These are phyloP conservation scores for Liasis olivaceus DNA, from an alignment of 2,797 vertebrate species.

Conservation along the genomic window DNA sequence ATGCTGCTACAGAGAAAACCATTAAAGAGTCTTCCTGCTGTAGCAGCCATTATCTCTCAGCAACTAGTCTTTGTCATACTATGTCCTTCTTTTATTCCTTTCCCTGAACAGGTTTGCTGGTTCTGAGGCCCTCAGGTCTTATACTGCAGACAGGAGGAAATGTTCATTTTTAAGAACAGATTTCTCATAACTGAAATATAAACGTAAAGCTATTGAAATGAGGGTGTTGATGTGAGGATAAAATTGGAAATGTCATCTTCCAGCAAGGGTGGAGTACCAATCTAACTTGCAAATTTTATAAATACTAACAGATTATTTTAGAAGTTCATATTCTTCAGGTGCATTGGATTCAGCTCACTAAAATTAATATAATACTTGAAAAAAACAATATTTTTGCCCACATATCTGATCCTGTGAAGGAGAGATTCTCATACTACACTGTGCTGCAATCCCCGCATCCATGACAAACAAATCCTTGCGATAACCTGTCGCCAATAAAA, in stretches of 20 bases:
- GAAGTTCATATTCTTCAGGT: not conserved
- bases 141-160: not conserved
- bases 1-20: not conserved
- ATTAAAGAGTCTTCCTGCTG: not conserved
- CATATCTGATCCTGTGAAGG: not conserved
- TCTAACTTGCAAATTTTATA: conserved; percentile 1
- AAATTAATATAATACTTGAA: not conserved
- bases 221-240: not conserved
- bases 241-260: not conserved
- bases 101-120: too few relatives aligned
- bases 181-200: not conserved
- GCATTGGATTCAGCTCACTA: not conserved
- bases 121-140: not conserved
- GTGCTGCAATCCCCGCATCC: not conserved
- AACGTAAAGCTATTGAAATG: not conserved
- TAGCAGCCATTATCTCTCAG: not conserved
- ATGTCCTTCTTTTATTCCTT: not conserved
- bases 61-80: too few relatives aligned
- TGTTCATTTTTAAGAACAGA: not conserved
- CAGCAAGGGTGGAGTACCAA: not conserved
- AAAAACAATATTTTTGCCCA: not conserved
- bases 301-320: not conserved
- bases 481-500: not conserved
- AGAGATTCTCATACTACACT: not conserved
- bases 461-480: not conserved